Conservation (phyloP, 2,113 vertebrate genomes). For the Albula glossodonta region DNA sequence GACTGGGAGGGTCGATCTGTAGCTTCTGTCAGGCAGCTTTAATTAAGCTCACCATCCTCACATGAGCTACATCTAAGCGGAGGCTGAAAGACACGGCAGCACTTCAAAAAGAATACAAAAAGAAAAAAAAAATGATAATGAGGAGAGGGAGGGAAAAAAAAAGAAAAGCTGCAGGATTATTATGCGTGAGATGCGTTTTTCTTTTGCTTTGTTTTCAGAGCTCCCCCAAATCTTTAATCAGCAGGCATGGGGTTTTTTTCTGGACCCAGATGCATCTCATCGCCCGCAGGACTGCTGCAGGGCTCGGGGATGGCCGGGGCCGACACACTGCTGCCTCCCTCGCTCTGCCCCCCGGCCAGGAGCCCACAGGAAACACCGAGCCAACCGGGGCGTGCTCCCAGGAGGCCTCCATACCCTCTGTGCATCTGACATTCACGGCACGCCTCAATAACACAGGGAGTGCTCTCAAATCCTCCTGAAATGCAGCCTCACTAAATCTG, state of each 20-base stretch:
- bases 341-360: not conserved
- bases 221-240: not conserved
- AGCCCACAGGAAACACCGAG: not conserved
- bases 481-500: not conserved
- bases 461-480: not conserved
- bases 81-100: constrained; percentile 16
- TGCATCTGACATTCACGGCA: not conserved
- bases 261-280: not conserved
- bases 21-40: constrained; percentile 30
- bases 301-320: not conserved
- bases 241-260: not conserved
- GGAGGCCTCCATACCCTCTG: not conserved
- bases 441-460: not conserved
- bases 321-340: not conserved
- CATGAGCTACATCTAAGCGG: constrained; percentile 21
- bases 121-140: constrained; percentile 51
- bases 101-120: constrained; percentile 54
- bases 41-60: constrained; percentile 37
- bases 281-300: not conserved
- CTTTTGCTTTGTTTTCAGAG: not conserved
- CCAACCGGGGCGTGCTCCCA: not conserved
- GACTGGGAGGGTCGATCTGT: not conserved
- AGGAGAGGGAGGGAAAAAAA: not conserved
- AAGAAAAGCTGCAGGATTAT: not conserved
- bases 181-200: not conserved